Conservation (phyloP, 2,113 vertebrate species). For the Tupaia tana region DNA sequence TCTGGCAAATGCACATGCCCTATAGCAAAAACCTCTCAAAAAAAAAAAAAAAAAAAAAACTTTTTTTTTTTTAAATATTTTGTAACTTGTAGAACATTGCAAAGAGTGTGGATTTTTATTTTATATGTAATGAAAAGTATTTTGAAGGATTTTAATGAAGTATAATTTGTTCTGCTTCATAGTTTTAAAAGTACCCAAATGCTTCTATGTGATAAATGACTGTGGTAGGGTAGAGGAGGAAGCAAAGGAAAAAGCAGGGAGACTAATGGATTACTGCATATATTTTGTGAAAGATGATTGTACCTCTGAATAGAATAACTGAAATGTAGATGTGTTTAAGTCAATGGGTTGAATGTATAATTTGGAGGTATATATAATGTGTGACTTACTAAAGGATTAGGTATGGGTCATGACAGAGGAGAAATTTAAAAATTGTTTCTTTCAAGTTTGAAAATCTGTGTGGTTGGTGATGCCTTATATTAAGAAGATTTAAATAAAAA, state of each 20-base stretch:
- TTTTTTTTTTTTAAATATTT: not conserved
- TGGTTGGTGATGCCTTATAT: not conserved
- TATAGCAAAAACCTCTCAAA: too few relatives aligned
- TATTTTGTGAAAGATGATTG: not conserved
- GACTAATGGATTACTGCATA: not conserved
- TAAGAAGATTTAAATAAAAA: not conserved
- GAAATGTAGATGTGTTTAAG: not conserved
- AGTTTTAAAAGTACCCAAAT: not conserved
- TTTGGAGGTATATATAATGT: not conserved
- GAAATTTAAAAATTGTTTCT: not conserved
- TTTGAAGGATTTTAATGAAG: constrained; percentile 2
- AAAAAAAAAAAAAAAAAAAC: too few relatives aligned
- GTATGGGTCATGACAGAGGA: not conserved
- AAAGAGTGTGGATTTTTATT: not conserved
- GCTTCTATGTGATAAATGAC: not conserved
- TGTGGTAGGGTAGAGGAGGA: not conserved
- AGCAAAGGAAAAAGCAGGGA: not conserved
- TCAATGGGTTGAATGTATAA: not conserved
- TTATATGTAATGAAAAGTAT: not conserved
- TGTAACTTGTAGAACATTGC: not conserved
- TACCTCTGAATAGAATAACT: not conserved
- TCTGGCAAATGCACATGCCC: too few relatives aligned
- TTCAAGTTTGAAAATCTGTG: not conserved
- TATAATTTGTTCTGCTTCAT: not conserved
- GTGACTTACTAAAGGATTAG: not conserved